phyloP scores from a whole-genome alignment of 1,140 invertebrate species.

The Macrobrachium nipponense region DNA sequence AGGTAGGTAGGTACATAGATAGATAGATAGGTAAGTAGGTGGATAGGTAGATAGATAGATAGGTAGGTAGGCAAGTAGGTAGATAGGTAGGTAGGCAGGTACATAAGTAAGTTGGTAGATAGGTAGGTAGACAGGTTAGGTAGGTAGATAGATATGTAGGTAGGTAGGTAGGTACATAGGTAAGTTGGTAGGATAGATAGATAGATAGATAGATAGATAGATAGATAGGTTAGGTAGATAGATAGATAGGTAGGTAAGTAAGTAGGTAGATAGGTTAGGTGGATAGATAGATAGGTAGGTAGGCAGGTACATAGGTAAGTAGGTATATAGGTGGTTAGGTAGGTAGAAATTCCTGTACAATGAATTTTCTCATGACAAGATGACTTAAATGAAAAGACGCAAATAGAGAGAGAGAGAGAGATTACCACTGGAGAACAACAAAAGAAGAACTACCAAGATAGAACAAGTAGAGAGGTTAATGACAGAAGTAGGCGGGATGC shows the following conservation, averaged over 20 bases:
- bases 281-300: not conserved
- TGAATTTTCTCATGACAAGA: no score
- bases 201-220: not conserved
- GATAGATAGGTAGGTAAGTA: not conserved
- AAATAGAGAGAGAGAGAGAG: conserved; percentile 11
- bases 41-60: not conserved
- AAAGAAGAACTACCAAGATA: conserved; percentile 6
- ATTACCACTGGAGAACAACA: no score
- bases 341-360: no score
- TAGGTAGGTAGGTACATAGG: not conserved
- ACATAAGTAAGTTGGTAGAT: not conserved
- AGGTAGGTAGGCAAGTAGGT: not conserved
- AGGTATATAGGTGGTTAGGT: no score
- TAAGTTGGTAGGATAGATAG: not conserved
- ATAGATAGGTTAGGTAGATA: not conserved
- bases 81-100: not conserved
- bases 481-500: no score
- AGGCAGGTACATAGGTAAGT: not conserved
- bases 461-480: not conserved
- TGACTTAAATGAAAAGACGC: not conserved
- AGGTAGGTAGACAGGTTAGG: not conserved
- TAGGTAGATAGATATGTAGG: not conserved
- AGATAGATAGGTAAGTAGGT: not conserved
- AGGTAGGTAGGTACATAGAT: not conserved
- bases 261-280: not conserved